Percentiles rank a stretch among this genome's conserved stretches.
phyloP scores from a whole-genome alignment of 92 coral and sea anemone species.

The Umimayanthus kanabou region DNA sequence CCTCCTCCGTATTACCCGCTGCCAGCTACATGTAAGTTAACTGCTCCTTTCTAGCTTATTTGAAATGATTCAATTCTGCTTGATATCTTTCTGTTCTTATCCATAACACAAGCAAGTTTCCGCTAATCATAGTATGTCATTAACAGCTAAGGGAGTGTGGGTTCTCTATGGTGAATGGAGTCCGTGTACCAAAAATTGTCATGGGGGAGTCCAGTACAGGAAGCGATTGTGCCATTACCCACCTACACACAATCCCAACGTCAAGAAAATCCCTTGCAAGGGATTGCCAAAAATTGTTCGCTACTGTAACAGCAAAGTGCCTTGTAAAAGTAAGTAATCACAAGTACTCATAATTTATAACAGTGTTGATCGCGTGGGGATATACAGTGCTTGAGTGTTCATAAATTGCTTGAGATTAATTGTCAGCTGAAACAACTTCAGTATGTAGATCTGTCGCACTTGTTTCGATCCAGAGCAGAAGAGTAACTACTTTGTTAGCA shows the following conservation, averaged over 20 bases:
- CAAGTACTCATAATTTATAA: not conserved
- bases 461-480: too few species aligned
- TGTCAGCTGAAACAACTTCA: too few species aligned
- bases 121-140: not conserved
- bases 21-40: constrained; percentile 8
- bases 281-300: constrained; percentile 7
- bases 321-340: not conserved
- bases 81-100: not conserved
- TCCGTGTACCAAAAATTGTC: not conserved
- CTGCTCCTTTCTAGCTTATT: not conserved
- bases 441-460: not conserved
- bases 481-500: too few species aligned
- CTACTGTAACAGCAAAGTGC: constrained; percentile 7
- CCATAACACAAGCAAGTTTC: not conserved
- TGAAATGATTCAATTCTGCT: not conserved
- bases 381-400: not conserved
- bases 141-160: constrained; percentile 12
- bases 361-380: not conserved
- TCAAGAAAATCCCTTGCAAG: constrained; percentile 16
- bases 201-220: constrained; percentile 7
- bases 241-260: constrained; percentile 12
- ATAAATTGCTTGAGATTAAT: not conserved
- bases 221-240: constrained; percentile 20
- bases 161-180: constrained; percentile 10
- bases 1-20: not conserved